Base-by-base conservation (phyloP, 2,797 vertebrate genomes). In the Leuciscus waleckii region DNA sequence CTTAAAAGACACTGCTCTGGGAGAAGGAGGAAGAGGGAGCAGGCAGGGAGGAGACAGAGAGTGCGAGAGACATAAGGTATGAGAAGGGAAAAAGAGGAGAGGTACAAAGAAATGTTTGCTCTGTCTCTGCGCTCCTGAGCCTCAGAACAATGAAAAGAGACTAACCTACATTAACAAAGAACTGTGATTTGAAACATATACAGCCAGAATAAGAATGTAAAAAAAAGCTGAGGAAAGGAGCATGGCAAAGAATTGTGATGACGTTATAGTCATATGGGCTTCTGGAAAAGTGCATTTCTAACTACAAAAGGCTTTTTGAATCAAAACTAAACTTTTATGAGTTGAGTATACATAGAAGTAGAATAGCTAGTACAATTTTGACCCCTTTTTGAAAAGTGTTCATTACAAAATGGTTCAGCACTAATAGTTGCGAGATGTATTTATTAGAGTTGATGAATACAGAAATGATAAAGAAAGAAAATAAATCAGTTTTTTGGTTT, bases 1-100 rank as follows among this genome's bases (percentile, higher is more conserved):
- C 86, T 84, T 84, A 79, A 87, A 79, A 84, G 81, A 71, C 75
- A 68, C 58, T 83, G 81, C 77, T 73, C 76, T 80, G 81, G 43
- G 29, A 74, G 43, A 43, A 71, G 76, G 75, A 79, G 76, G 67
- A 61, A 70, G 75, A 83, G 43, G 46, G 43, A 76, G 56, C 41
- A 68, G 73, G 35, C 43, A 67, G 26, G 70, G 46, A 78, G 63
- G 32, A 84, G 82, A 76, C 23, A 41, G 58, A 68, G 43, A 51
- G 71, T 23, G 19, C 7, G 13, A 74, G 81, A 83, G 41, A 67
- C 43, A 65, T 49, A 67, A 76, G 61, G 82, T 76, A 67, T n/a
- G 32, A 19, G 58, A 16, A 75, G 65, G 58, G 58, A 75, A 65
- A 35, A 78, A 78, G 51, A 84, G 63, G 65, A 79, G 83, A 79